Conservation (phyloP, 2,888 invertebrate species). For the Ctena decussata region DNA sequence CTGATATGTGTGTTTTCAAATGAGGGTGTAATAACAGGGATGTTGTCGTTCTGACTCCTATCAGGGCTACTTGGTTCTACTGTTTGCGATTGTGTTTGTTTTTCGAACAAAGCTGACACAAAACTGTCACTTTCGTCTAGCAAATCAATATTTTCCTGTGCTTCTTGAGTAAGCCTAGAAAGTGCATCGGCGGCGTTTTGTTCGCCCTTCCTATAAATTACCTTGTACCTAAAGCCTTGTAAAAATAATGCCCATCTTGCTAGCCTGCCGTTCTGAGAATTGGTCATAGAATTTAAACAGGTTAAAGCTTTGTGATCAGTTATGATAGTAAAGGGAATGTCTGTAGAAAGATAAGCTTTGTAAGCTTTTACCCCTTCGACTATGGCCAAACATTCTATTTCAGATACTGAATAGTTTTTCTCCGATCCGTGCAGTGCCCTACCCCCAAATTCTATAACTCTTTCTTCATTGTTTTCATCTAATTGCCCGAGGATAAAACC, state of each 20-base stretch:
- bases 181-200: constrained; percentile 3
- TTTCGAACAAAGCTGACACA: too few species aligned
- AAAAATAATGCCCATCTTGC: constrained; percentile 49
- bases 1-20: not conserved
- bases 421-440: constrained; percentile 86
- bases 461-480: constrained; percentile 49
- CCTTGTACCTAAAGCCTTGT: constrained; percentile 33
- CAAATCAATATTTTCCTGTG: not conserved
- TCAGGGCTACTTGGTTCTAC: not conserved
- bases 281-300: constrained; percentile 1
- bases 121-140: too few species aligned
- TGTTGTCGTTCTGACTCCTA: not conserved
- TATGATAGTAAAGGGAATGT: too few species aligned
- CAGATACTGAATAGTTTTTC: constrained; percentile 57
- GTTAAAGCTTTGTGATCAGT: too few species aligned
- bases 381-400: constrained; percentile 31
- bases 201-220: constrained; percentile 9
- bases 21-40: not conserved
- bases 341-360: constrained; percentile 14
- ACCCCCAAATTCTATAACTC: constrained; percentile 55
- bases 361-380: constrained; percentile 21
- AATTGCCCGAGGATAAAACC: constrained; percentile 61
- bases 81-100: too few species aligned
- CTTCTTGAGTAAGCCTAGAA: too few species aligned
- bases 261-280: constrained; percentile 40